Conservation (phyloP, 1,140 invertebrate species). For the Drosophila murphyi region DNA sequence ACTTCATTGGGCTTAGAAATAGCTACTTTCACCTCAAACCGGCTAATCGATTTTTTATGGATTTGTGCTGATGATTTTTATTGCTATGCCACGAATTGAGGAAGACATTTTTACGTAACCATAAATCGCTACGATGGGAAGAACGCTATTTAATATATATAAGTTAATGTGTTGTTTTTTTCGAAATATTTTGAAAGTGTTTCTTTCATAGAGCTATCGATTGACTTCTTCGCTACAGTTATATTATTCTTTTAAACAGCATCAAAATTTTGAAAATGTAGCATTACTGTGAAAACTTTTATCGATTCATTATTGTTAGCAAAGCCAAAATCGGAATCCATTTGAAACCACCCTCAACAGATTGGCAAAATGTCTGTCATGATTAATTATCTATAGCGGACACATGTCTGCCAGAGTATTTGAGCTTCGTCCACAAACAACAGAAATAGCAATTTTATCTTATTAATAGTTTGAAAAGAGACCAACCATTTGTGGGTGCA, state of each 20-base stretch:
- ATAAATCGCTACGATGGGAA: neutral
- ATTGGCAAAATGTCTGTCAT: neutral
- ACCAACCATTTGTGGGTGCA: neutral
- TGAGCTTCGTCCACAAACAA: neutral
- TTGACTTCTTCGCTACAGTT: too few species aligned
- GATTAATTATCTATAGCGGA: neutral
- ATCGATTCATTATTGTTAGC: too few species aligned
- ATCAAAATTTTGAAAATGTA: too few species aligned
- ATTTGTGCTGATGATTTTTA: neutral
- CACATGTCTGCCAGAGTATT: neutral
- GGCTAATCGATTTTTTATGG: constrained; percentile 4
- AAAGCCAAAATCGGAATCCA: too few species aligned
- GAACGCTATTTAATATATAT: too few species aligned
- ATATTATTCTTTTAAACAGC: too few species aligned
- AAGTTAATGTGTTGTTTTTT: too few species aligned
- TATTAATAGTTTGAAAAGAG: neutral
- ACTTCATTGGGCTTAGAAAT: neutral
- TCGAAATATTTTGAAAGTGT: too few species aligned
- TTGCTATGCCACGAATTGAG: neutral
- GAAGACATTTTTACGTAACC: neutral
- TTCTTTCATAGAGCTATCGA: too few species aligned
- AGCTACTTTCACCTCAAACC: neutral
- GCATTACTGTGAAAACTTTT: too few species aligned
- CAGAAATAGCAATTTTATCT: neutral
- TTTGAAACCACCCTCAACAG: too few species aligned